A percentile compares a stretch with the other conserved stretches of the same genome.
Conservation (phyloP, 2,113 vertebrate species). For the Tragelaphus imberbis region DNA sequence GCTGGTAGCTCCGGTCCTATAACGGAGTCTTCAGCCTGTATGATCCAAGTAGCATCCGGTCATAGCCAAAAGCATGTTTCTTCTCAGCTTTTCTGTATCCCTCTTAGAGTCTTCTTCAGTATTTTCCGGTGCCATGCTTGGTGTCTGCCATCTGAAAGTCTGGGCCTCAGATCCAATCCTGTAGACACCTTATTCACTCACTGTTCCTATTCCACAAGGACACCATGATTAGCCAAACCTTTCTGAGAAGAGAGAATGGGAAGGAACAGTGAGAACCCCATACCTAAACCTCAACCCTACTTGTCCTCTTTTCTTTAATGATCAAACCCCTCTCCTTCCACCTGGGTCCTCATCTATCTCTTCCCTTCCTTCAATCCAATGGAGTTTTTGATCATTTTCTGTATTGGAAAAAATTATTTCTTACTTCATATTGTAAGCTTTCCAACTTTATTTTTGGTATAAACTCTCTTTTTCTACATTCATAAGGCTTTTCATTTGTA, state of each 20-base stretch:
- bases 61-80: neutral
- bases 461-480: neutral
- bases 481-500: neutral
- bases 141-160: neutral
- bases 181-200: neutral
- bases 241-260: neutral
- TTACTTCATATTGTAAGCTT: neutral
- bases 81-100: neutral
- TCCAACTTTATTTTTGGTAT: neutral
- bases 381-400: neutral
- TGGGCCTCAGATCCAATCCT: neutral
- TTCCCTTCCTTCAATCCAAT: neutral
- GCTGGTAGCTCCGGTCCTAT: fast-evolving
- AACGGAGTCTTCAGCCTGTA: neutral
- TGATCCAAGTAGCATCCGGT: neutral
- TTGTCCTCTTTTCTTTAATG: neutral
- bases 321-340: neutral
- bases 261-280: no score
- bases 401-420: neutral
- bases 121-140: neutral
- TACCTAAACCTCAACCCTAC: neutral
- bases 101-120: neutral
- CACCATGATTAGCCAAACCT: neutral
- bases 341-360: neutral
- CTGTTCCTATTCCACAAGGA: neutral